phyloP scores from a whole-genome alignment of 2,797 vertebrate species.

The Melanotaenia parkinsoni region DNA sequence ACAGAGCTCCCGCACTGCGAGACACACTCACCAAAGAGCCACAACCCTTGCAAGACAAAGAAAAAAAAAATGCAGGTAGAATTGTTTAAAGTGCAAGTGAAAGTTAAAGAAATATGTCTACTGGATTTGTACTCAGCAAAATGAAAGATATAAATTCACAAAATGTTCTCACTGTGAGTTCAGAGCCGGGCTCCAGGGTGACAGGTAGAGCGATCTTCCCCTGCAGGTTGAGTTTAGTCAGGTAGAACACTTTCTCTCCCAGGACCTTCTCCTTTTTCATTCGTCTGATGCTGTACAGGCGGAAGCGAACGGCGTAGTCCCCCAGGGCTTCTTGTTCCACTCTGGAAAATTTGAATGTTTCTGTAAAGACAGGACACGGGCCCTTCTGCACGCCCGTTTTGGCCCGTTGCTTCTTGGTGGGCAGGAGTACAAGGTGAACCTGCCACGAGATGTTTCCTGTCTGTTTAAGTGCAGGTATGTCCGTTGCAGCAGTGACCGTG shows the following conservation, averaged over 20 bases:
- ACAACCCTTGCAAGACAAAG: conserved; percentile 84
- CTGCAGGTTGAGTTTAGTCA: conserved; percentile 98
- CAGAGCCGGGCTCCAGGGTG: conserved; percentile 93
- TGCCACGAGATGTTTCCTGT: conserved; percentile 97
- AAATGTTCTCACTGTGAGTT: conserved; percentile 87
- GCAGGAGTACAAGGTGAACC: conserved; percentile 97
- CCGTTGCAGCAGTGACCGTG: conserved; percentile 97
- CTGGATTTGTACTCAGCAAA: background rate
- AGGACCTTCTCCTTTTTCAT: conserved; percentile 98
- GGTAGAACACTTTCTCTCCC: conserved; percentile 97
- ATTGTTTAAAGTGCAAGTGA: background rate
- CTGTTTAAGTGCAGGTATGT: conserved; percentile 93
- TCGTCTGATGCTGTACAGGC: conserved; percentile 93
- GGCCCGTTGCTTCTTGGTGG: conserved; percentile 95
- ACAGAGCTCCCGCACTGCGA: conserved; percentile 91
- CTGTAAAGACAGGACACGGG: conserved; percentile 96
- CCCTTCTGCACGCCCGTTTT: conserved; percentile 96
- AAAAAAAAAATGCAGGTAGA: no score
- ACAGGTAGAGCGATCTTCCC: conserved; percentile 96
- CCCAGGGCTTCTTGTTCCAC: conserved; percentile 94
- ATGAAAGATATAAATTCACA: conserved; percentile 11
- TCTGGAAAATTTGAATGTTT: conserved; percentile 95
- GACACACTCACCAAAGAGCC: conserved; percentile 94
- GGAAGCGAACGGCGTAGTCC: conserved; percentile 94
- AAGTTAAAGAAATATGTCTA: background rate